Conservation (phyloP, 2,113 vertebrate species). For the Corythornis cristatus region DNA sequence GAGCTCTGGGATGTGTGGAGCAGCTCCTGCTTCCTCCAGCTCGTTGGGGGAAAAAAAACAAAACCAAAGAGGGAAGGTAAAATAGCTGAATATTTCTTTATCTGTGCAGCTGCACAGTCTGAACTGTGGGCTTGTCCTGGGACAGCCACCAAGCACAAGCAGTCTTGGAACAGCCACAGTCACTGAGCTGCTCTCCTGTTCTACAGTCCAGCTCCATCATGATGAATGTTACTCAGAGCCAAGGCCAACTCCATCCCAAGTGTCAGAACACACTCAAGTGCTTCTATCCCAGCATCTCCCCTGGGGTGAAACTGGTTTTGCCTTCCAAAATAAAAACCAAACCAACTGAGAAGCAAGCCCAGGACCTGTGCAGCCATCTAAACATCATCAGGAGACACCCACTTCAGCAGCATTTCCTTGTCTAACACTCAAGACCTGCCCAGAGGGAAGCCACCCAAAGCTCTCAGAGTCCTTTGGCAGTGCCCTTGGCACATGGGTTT, state of each 20-base stretch:
- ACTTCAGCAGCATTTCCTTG: neutral
- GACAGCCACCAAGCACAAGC: neutral
- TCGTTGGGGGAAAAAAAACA: neutral
- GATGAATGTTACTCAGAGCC: neutral
- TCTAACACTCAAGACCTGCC: neutral
- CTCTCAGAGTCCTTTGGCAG: neutral
- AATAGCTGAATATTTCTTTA: neutral
- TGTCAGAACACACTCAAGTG: neutral
- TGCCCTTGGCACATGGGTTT: neutral
- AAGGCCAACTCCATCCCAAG: neutral
- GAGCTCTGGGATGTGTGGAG: neutral
- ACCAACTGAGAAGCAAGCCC: neutral
- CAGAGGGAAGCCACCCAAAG: too few species aligned
- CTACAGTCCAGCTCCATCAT: neutral
- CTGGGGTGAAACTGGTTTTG: neutral
- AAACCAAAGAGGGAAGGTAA: neutral
- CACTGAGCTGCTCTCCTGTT: neutral
- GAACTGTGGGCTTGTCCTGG: neutral
- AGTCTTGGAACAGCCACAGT: neutral
- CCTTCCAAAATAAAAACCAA: neutral
- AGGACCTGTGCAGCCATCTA: neutral
- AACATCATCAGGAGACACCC: neutral
- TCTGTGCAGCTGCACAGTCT: neutral
- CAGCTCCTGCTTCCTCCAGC: neutral
- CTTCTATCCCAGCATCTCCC: neutral